Base-by-base conservation (phyloP, 2,888 invertebrate species). In the Hirtodrosophila confusa region DNA sequence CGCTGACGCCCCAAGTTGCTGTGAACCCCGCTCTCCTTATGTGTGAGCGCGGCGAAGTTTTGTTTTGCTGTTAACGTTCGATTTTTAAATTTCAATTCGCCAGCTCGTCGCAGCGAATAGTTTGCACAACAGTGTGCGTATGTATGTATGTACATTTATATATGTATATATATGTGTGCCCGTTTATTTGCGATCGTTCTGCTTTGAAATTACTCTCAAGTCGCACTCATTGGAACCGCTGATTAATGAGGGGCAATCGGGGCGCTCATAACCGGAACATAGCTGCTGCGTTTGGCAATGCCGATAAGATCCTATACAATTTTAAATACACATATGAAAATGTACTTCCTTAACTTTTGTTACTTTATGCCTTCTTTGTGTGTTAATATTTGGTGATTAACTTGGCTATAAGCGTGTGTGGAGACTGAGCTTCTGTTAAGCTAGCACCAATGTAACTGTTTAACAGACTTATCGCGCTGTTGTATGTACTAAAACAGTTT, bases 111-210 rank as follows among this genome's bases (percentile, higher is more conserved):
- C 44, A 17, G 40, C 53, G 53, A 69, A 27, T 37, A 41, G 24
- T 17, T 23, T 35, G n/a, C 41, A 56, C 17, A 49, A 24, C 12
- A 11, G 12, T 48, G 9, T 36, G 11, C 24, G 6, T 36, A 17
- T 9, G 8, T 23, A 48, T 39, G n/a, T 11, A 17, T 49, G 29
- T 27, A 5, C 11, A 37, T 39, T 5, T 11, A 23, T 17, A 4
- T 44, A 31, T 27, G 31, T 8, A 10, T 36, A 37, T 36, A 17
- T 27, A 41, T 55, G 31, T 54, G 29, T 60, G 60, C 50, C 45
- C 64, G 66, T 66, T 62, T 66, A 47, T 70, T 63, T 66, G 71
- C 78, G 84, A 80, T 80, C 80, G 61, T 69, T 78, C 58, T 60
- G 71, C 68, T 77, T 80, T 60, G 37, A 63, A 70, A 54, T 60